Evolutionary conservation across 2,113 vertebrate species (phyloP).

Genomic region (Phylloscopus whistleri): DNA sequence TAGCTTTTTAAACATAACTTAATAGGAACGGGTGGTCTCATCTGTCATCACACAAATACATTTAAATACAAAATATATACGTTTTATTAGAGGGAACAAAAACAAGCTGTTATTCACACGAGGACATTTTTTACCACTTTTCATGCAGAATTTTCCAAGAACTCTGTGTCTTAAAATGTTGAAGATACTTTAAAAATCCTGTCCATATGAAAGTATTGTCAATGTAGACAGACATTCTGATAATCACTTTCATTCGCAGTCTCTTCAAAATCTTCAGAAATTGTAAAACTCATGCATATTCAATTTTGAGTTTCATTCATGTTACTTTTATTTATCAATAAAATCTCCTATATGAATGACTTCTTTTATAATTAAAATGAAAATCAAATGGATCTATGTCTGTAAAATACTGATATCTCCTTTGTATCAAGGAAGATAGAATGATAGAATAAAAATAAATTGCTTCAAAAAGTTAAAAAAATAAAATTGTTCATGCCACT

Average conservation of each 20-base stretch:
- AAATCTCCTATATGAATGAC: not conserved
- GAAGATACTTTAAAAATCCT: not conserved
- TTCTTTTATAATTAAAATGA: not conserved
- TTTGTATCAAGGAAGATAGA: not conserved
- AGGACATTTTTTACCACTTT: not conserved
- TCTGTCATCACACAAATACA: not conserved
- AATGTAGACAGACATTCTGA: not conserved
- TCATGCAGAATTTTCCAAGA: not conserved
- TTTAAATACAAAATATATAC: not conserved
- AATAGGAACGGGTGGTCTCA: not conserved
- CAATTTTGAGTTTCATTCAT: not conserved
- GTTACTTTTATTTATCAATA: not conserved
- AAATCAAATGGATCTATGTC: not conserved
- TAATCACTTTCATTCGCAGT: fast-evolving
- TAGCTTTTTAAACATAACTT: not conserved
- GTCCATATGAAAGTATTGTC: not conserved
- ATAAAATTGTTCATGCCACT: not conserved
- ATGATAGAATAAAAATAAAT: not conserved
- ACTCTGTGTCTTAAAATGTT: not conserved
- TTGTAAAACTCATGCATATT: not conserved
- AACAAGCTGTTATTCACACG: not conserved
- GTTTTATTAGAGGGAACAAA: not conserved
- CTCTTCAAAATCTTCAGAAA: not conserved
- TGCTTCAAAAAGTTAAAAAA: not conserved
- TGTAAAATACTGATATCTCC: not conserved